phyloP scores from a whole-genome alignment of 2,888 invertebrate species.

The Anoncus sp. region DNA sequence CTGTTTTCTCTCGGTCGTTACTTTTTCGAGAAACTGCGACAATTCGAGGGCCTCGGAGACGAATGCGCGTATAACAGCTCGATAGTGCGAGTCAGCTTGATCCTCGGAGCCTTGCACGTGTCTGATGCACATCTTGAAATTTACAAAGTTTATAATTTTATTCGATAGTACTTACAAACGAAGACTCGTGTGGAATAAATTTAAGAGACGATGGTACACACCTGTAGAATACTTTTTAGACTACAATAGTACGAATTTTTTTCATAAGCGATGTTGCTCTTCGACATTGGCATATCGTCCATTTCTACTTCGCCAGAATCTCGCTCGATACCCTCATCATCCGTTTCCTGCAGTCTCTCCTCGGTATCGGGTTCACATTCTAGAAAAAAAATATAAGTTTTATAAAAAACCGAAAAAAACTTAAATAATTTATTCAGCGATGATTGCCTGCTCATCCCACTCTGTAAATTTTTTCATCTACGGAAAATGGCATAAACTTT shows the following conservation, averaged over 20 bases:
- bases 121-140: conserved; percentile 84
- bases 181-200: not conserved
- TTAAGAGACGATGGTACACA: conserved; percentile 80
- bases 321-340: conserved; percentile 96
- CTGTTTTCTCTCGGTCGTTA: conserved; percentile 86
- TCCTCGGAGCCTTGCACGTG: conserved; percentile 84
- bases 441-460: too few species aligned
- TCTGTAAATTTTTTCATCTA: too few species aligned
- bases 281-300: conserved; percentile 71
- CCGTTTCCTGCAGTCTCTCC: conserved; percentile 86
- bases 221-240: conserved; percentile 87
- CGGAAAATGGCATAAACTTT: too few species aligned
- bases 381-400: conserved; percentile 67
- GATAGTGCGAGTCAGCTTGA: conserved; percentile 92
- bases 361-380: conserved; percentile 82
- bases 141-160: conserved; percentile 14
- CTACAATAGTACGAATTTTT: conserved; percentile 72
- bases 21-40: conserved; percentile 94
- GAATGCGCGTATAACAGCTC: conserved; percentile 96
- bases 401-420: too few species aligned
- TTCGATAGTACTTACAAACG: conserved; percentile 22
- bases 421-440: too few species aligned
- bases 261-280: conserved; percentile 67
- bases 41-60: conserved; percentile 96
- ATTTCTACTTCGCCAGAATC: conserved; percentile 90